Evolutionary conservation across 30 jellyfish, hydroid and myxozoan genomes (phyloP).

Genomic region (Aurelia sp.): DNA sequence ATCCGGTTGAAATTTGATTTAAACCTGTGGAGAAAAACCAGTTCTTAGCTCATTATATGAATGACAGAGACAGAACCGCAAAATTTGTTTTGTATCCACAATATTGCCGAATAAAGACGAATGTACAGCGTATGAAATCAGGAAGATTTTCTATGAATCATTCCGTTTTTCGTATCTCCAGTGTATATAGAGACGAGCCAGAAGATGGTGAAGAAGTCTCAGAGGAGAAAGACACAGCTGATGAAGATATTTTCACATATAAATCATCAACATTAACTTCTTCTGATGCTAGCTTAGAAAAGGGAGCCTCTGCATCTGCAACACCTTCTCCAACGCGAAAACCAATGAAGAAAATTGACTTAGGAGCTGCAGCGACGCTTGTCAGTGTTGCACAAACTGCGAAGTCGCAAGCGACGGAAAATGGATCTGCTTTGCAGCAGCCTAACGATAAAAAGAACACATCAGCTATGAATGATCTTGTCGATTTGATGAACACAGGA

Average conservation of each 20-base stretch:
- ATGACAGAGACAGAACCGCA: too few species aligned
- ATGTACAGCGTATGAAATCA: too few species aligned
- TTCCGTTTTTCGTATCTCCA: not conserved
- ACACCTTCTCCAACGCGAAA: conserved; percentile 42
- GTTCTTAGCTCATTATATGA: too few species aligned
- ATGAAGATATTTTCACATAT: conserved; percentile 70
- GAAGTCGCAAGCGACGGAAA: not conserved
- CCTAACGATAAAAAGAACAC: conserved; percentile 33
- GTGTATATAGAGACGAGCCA: conserved; percentile 91
- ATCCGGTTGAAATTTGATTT: too few species aligned
- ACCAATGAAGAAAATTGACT: conserved; percentile 76
- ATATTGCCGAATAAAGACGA: too few species aligned
- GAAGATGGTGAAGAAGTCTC: conserved; percentile 88
- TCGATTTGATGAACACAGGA: conserved; percentile 74
- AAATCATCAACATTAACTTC: conserved; percentile 48
- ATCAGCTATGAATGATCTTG: conserved; percentile 79
- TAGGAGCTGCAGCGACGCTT: conserved; percentile 92
- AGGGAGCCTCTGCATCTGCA: not conserved
- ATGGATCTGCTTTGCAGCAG: not conserved
- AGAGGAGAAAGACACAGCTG: conserved; percentile 78
- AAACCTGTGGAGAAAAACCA: too few species aligned
- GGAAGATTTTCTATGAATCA: too few species aligned
- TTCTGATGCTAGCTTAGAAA: conserved; percentile 11
- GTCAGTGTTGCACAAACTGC: conserved; percentile 57
- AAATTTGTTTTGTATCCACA: too few species aligned